phyloP scores from a whole-genome alignment of 2,888 invertebrate species.

The Branchipolynoe longqiensis region DNA sequence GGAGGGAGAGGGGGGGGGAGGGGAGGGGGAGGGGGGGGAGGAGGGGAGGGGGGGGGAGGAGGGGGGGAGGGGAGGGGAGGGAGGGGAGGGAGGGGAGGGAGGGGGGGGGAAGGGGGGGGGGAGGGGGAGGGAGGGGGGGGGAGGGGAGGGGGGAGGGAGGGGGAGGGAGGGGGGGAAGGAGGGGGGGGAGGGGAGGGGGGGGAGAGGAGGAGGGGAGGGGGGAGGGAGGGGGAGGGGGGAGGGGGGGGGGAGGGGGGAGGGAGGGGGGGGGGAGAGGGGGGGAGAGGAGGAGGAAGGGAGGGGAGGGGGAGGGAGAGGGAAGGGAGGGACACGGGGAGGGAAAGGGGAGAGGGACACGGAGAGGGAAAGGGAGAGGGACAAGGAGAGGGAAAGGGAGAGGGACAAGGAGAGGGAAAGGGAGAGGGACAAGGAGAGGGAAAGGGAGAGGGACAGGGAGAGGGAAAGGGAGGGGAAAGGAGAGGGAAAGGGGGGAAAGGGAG shows the following conservation, averaged over 20 bases:
- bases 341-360: not conserved
- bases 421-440: constrained; percentile 38
- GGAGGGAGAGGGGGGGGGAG: not conserved
- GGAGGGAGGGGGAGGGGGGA: too few species aligned
- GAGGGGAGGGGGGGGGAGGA: too few species aligned
- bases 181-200: too few species aligned
- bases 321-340: not conserved
- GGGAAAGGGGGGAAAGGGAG: not conserved
- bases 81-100: too few species aligned
- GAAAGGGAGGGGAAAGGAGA: not conserved
- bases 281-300: not conserved
- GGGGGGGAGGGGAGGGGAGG: too few species aligned
- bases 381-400: constrained; percentile 44
- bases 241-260: too few species aligned
- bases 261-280: not conserved
- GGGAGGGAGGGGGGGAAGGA: too few species aligned
- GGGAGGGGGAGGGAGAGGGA: not conserved
- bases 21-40: too few species aligned
- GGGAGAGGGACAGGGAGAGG: constrained; percentile 39
- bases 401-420: constrained; percentile 37
- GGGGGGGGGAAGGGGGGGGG: too few species aligned
- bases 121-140: too few species aligned
- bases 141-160: too few species aligned
- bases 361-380: constrained; percentile 38
- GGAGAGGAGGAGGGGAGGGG: too few species aligned